Conservation (phyloP, 2,797 vertebrate genomes). For the Melanotaenia boesemani region DNA sequence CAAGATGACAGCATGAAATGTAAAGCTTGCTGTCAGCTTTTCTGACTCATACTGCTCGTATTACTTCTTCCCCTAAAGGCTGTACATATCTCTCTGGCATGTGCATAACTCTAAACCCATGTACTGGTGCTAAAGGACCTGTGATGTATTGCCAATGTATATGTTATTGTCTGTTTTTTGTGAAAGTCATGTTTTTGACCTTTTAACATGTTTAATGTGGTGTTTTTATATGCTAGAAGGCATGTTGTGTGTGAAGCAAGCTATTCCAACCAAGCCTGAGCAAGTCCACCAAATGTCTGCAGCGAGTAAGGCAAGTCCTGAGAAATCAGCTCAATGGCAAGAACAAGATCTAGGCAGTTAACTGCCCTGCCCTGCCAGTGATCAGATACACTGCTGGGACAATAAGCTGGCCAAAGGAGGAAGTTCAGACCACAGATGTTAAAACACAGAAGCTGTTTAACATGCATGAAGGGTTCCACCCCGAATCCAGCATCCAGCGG, state of each 20-base stretch:
- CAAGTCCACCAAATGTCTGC: background rate
- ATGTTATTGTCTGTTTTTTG: background rate
- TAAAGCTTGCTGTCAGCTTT: slow-evolving; percentile 29
- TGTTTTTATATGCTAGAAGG: background rate
- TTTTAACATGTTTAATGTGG: background rate
- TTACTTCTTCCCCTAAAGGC: slow-evolving; percentile 16
- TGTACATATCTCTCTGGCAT: background rate
- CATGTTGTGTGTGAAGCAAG: no score
- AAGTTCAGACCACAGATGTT: no score
- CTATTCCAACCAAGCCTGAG: background rate
- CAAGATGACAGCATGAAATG: slow-evolving; percentile 7
- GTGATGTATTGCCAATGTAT: slow-evolving; percentile 12
- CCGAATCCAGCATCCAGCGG: no score
- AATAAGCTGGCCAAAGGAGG: no score
- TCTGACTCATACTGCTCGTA: slow-evolving; percentile 29
- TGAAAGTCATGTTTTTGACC: background rate
- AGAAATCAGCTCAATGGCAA: no score
- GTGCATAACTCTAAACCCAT: slow-evolving; percentile 9
- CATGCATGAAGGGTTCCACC: no score
- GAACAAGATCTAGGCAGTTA: no score
- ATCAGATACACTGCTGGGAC: no score
- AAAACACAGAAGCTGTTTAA: no score
- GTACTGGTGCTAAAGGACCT: background rate
- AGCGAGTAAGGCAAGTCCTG: no score
- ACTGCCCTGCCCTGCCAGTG: no score